These are phyloP conservation scores for Pachyuromys duprasi DNA, from an alignment of 2,797 vertebrate species.

Conservation along the genomic window DNA sequence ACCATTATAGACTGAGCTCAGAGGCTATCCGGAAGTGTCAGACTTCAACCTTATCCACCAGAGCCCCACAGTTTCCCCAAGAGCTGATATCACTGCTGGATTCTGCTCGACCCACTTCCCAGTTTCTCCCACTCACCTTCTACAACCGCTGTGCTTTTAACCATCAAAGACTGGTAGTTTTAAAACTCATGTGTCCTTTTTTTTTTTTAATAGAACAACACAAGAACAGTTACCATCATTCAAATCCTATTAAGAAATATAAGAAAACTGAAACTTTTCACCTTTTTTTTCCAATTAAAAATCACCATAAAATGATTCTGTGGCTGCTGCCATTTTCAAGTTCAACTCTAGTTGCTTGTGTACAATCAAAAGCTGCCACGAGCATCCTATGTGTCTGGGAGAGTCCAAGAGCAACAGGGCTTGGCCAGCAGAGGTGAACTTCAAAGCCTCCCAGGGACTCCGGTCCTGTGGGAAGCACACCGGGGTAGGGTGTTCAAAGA, in stretches of 20 bases:
- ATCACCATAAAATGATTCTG: neutral
- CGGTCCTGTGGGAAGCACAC: neutral
- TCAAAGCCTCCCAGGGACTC: neutral
- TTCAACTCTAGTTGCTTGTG: neutral
- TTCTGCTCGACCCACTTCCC: fast-evolving
- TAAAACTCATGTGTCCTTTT: neutral
- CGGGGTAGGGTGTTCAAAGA: neutral
- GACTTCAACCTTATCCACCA: no score
- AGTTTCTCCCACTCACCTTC: neutral
- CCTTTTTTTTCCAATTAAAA: neutral
- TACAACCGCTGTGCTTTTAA: neutral
- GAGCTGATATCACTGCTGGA: neutral
- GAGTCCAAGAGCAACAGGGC: neutral
- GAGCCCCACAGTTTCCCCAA: neutral
- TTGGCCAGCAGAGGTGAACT: neutral
- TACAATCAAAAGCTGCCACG: neutral
- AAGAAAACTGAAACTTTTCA: neutral
- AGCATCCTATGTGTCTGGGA: neutral
- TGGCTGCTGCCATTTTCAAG: neutral
- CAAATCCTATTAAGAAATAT: constrained; percentile 29
- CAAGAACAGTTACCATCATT: neutral
- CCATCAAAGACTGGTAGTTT: neutral
- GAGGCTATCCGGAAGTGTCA: no score
- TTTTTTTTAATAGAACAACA: neutral
- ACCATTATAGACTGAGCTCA: no score